phyloP scores from a whole-genome alignment of 2,113 vertebrate genomes.

The Psephotus haematonotus region DNA sequence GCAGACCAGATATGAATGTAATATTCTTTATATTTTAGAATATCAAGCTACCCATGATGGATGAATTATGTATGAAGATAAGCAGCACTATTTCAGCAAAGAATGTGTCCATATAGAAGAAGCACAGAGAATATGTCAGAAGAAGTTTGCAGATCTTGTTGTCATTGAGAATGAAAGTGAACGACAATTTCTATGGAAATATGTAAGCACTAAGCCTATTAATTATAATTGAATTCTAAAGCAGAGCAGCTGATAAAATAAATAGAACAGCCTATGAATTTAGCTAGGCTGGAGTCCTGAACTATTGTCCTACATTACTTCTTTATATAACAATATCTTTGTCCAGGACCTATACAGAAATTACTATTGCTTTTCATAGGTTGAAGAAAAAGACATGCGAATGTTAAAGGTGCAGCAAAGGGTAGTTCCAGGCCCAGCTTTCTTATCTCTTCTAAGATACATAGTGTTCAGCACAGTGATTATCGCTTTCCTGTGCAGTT shows the following conservation, averaged over 20 bases:
- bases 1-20: not conserved
- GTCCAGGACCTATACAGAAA: not conserved
- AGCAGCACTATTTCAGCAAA: conserved; percentile 87
- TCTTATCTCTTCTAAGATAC: not conserved
- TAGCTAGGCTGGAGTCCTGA: not conserved
- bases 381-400: not conserved
- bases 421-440: not conserved
- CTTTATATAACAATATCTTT: not conserved
- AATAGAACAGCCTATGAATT: not conserved
- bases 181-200: conserved; percentile 89
- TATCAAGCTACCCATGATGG: conserved; percentile 82
- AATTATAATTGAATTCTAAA: not conserved
- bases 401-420: not conserved
- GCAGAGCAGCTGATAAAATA: not conserved
- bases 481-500: not conserved
- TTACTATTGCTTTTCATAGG: not conserved
- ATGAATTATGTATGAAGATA: conserved; percentile 84
- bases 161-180: conserved; percentile 83
- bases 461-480: not conserved
- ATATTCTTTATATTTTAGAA: conserved; percentile 62
- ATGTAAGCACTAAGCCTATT: conserved; percentile 70
- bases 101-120: conserved; percentile 79
- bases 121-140: conserved; percentile 83
- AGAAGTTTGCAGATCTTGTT: conserved; percentile 85
- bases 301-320: not conserved